phyloP scores from a whole-genome alignment of 2,888 invertebrate species.

The Brachyptera risi region DNA sequence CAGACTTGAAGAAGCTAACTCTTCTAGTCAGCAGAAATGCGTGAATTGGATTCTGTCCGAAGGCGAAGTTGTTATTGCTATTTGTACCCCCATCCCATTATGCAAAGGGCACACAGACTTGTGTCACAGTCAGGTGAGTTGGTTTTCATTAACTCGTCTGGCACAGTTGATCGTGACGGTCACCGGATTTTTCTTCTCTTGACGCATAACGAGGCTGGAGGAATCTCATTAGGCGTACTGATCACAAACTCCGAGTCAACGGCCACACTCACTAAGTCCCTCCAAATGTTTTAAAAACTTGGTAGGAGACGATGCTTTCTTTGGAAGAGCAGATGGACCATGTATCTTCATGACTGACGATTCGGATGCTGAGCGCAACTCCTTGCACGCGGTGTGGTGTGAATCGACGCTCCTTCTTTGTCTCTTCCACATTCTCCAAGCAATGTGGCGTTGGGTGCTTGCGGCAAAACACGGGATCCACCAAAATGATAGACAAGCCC shows the following conservation, averaged over 20 bases:
- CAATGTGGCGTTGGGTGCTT: conserved; percentile 7
- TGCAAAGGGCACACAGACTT: not conserved
- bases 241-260: not conserved
- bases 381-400: not conserved
- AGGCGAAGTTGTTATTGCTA: not conserved
- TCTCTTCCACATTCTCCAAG: conserved; percentile 16
- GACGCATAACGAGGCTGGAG: conserved; percentile 2
- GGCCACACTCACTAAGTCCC: not conserved
- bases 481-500: not conserved
- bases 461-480: not conserved
- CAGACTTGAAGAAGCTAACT: not conserved
- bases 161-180: conserved; percentile 7
- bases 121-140: not conserved
- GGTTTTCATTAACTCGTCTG: conserved; percentile 14
- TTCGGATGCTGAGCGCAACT: conserved; percentile 7
- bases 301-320: conserved; percentile 1
- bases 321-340: not conserved
- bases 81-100: not conserved
- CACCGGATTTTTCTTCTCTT: conserved; percentile 5
- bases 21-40: not conserved
- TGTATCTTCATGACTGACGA: conserved; percentile 16
- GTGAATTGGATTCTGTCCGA: not conserved
- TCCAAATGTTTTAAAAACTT: not conserved
- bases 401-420: not conserved
- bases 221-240: conserved; percentile 10